Base-by-base conservation (phyloP, 2,797 vertebrate species). In the Lagodon rhomboides region DNA sequence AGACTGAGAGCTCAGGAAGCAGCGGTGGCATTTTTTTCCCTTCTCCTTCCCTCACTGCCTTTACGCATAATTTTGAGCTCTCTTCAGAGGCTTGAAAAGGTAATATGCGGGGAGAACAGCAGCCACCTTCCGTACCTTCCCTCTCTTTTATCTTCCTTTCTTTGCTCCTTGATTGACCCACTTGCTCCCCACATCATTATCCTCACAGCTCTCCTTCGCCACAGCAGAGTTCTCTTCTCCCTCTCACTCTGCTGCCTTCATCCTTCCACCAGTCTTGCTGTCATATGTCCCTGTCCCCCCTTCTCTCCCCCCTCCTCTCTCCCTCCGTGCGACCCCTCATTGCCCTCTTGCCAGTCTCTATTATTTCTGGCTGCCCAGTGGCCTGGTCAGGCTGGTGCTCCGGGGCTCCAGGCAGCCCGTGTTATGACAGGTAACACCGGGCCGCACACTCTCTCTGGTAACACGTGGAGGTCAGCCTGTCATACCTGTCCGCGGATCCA, bases 361-460 rank as follows among this genome's bases (percentile, higher is more conserved):
- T 94, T 93, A 93, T 94, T 91, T 92, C 88, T 87, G 75, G 77
- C 86, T 92, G 90, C 82, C 92, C 93, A 86, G 81, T 93, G 91
- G 91, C 88, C 89, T 91, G 91, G 83, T 90, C 89, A 82, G 87
- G 77, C 83, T 49, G 86, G 55, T 87, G 85, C 89, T 90, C 88
- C 38, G 16, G 85, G 87, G 83, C 83, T 73, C 46, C 83, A 85
- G 88, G 85, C 85, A 89, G 88, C 76, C 85, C 70, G 13, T 93
- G 93, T 93, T 92, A 86, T 93, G 93, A 94, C 92, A 94, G 92
- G 89, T 88, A 93, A 90, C 90, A 81, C 87, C 85, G 87, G 88
- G 87, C 92, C 82, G 73, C 89, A 92, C 92, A 86, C 91, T 88
- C 88, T 90, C 88, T 80, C 62, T 53, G 85, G 85, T 89, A 90